phyloP scores from a whole-genome alignment of 2,888 invertebrate genomes.

The Apoda limacodes region DNA sequence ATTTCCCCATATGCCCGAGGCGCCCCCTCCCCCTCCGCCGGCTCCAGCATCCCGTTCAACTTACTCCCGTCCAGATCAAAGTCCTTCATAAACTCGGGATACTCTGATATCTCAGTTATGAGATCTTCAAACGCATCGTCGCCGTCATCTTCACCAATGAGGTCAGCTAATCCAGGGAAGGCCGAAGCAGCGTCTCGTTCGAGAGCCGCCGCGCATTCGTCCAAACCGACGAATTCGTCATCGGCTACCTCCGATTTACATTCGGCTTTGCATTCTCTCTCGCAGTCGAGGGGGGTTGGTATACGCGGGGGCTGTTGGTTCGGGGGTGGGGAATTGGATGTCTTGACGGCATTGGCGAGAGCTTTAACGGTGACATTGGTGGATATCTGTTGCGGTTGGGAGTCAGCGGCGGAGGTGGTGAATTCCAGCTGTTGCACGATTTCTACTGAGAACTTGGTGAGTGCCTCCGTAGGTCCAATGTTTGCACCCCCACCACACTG shows the following conservation, averaged over 20 bases:
- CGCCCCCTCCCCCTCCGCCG: slow-evolving; percentile 57
- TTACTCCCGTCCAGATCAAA: slow-evolving; percentile 74
- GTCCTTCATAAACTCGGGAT: slow-evolving; percentile 86
- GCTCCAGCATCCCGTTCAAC: slow-evolving; percentile 45
- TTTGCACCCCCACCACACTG: slow-evolving; percentile 62
- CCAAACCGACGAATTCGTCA: slow-evolving; percentile 87
- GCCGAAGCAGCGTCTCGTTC: slow-evolving; percentile 85
- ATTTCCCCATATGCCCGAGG: slow-evolving; percentile 74
- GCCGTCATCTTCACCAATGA: slow-evolving; percentile 86
- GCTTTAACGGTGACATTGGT: slow-evolving; percentile 92
- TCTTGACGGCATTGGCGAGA: slow-evolving; percentile 61
- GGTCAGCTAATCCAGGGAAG: slow-evolving; percentile 83
- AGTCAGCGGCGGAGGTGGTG: slow-evolving; percentile 87
- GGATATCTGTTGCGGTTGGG: slow-evolving; percentile 89
- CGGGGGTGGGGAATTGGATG: slow-evolving; percentile 52
- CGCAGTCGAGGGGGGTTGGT: slow-evolving; percentile 85
- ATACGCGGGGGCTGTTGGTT: slow-evolving; percentile 68
- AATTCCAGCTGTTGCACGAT: slow-evolving; percentile 93
- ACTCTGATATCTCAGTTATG: slow-evolving; percentile 87
- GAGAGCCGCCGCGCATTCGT: slow-evolving; percentile 85
- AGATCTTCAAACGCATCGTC: slow-evolving; percentile 88
- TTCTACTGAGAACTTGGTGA: slow-evolving; percentile 88
- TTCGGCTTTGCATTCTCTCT: slow-evolving; percentile 82
- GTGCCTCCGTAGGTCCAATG: slow-evolving; percentile 60
- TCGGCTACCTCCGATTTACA: slow-evolving; percentile 85